A percentile compares a stretch with the other conserved stretches of the same genome.
phyloP scores from a whole-genome alignment of 2,113 vertebrate species.

The Ophiodon elongatus region DNA sequence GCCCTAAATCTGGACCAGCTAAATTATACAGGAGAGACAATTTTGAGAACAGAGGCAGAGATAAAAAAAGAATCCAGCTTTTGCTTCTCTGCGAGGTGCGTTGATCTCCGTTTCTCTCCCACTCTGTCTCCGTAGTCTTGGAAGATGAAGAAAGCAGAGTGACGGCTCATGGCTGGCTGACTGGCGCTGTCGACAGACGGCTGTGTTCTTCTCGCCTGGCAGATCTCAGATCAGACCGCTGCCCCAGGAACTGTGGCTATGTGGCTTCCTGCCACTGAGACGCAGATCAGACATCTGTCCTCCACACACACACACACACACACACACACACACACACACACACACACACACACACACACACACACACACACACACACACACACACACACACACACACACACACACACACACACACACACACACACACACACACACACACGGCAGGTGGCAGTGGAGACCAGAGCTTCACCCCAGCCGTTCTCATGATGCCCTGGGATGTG shows the following conservation, averaged over 20 bases:
- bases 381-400: constrained; percentile 2
- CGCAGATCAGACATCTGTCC: constrained; percentile 69
- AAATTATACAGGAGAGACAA: constrained; percentile 78
- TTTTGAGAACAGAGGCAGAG: constrained; percentile 54
- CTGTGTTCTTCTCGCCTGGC: constrained; percentile 53
- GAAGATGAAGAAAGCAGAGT: constrained; percentile 56
- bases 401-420: constrained; percentile 1
- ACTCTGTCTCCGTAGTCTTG: constrained; percentile 20
- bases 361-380: constrained; percentile 1
- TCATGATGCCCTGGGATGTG: constrained; percentile 41
- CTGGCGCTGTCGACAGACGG: constrained; percentile 41
- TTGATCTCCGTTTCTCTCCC: constrained; percentile 42
- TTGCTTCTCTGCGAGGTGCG: constrained; percentile 38
- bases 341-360: constrained; percentile 2
- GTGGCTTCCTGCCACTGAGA: constrained; percentile 50
- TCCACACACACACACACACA: constrained; percentile 13
- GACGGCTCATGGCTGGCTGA: constrained; percentile 48
- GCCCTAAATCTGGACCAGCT: constrained; percentile 73
- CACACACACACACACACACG: constrained; percentile 8
- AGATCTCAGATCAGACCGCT: constrained; percentile 64
- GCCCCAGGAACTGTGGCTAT: constrained; percentile 41
- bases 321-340: constrained; percentile 1
- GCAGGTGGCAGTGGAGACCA: constrained; percentile 41
- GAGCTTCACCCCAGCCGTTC: constrained; percentile 34
- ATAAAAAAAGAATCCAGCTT: constrained; percentile 44